Base-by-base conservation (phyloP, 2,113 vertebrate species). In the Mastomys coucha region DNA sequence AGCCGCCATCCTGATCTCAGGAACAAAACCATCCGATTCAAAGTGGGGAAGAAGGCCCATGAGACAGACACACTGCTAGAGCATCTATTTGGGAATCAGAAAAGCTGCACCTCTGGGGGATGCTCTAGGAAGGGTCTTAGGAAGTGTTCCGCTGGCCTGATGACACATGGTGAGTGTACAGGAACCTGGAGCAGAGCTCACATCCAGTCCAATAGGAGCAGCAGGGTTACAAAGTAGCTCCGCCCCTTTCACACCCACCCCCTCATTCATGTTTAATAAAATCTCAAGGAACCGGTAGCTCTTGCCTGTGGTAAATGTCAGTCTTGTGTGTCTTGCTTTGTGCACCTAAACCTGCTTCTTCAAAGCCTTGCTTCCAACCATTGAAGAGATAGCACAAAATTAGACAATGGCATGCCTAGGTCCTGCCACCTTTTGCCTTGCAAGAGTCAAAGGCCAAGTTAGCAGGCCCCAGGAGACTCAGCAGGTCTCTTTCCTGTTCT, bases 1-100 rank as follows among this genome's bases (percentile, higher is more conserved):
- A 86, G 85, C 63, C 28, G 31, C n/a, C 80, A 84, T 77, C 28
- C 60, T n/a, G 31, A 81, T 56, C 82, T 94, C 53, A 75, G 80
- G 78, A 96, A 92, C 89, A 20, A 78, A 94, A 69, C 60, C 81
- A 39, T 78, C 70, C 77, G 6, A 92, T 90, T 95, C 69, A 78
- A 88, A 9, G 17, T 91, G 75, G 72, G 51, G 49, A 92, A 96
- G 49, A 92, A 96, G 36, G 26, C 39, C 1, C 19, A 19, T 56
- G 77, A 87, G 67, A 70, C 73, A 60, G 76, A 92, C 3, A 2
- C 5, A 16, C 78, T 28, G 36, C 39, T 85, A 82, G 60, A 60
- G 16, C 26, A 31, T 85, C 60, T 65, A 33, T 20, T 45, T 26
- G 42, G 28, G 19, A 78, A 20, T 84, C 26, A 72, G 69, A 20